Evolutionary conservation across 2,797 vertebrate genomes (phyloP).

Genomic region (Emys orbicularis): DNA sequence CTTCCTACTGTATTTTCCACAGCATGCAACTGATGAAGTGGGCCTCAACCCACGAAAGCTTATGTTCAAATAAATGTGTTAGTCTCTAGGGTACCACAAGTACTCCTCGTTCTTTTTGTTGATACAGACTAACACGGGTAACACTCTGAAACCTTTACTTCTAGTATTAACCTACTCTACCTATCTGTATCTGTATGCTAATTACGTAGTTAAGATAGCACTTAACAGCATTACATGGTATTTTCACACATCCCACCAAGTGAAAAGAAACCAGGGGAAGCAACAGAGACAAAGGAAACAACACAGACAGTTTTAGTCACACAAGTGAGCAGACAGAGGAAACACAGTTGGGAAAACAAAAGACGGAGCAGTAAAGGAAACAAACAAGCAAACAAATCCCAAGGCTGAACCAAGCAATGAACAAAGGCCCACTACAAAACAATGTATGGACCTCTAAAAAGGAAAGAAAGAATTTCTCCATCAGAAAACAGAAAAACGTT

Average conservation of each 20-base stretch:
- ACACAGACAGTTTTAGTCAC: slow-evolving; percentile 35
- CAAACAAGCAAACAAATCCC: slow-evolving; percentile 67
- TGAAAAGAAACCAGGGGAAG: not conserved
- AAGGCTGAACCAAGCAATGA: slow-evolving; percentile 30
- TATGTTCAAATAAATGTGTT: too few relatives aligned
- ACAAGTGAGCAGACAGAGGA: slow-evolving; percentile 50
- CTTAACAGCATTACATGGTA: accelerated
- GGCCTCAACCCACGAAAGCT: too few relatives aligned
- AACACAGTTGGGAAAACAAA: slow-evolving; percentile 28
- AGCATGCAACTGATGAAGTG: too few relatives aligned
- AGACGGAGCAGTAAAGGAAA: slow-evolving; percentile 29
- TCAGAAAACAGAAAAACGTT: slow-evolving; percentile 20
- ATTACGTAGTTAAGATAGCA: not conserved
- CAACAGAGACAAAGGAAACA: slow-evolving; percentile 61
- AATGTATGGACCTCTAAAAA: slow-evolving; percentile 33
- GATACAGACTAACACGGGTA: too few relatives aligned
- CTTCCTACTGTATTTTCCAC: too few relatives aligned
- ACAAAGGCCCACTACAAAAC: slow-evolving; percentile 62
- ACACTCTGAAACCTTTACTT: too few relatives aligned
- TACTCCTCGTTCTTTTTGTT: too few relatives aligned
- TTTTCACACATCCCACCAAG: not conserved
- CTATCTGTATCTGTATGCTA: accelerated
- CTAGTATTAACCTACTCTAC: not conserved
- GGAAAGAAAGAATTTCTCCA: not conserved
- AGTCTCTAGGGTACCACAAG: too few relatives aligned